Conservation (phyloP, 2,888 invertebrate genomes). For the Melolontha melolontha region DNA sequence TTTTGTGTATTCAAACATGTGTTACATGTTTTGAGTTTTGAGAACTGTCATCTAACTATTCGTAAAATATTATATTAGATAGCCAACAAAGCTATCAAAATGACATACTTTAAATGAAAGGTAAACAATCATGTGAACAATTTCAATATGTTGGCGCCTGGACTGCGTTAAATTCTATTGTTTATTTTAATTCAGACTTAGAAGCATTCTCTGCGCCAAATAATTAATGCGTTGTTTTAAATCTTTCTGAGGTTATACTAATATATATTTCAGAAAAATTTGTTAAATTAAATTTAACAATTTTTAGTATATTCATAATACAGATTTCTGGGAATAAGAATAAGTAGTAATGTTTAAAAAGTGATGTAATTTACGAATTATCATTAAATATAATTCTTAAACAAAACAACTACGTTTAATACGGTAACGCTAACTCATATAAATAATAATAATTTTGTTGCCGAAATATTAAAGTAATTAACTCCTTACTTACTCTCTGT, state of each 20-base stretch:
- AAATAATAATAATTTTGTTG: too few species aligned
- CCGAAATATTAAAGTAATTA: too few species aligned
- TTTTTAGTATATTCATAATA: background rate
- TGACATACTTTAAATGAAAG: constrained; percentile 21
- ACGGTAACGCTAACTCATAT: too few species aligned
- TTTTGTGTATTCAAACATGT: too few species aligned
- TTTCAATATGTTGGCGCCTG: constrained; percentile 26
- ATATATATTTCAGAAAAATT: constrained; percentile 25
- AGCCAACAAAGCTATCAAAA: constrained; percentile 17
- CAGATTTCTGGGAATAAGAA: background rate
- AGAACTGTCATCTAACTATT: too few species aligned
- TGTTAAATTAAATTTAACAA: background rate
- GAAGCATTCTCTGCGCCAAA: constrained; percentile 10
- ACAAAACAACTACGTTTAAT: too few species aligned
- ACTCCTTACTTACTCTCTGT: too few species aligned
- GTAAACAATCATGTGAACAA: constrained; percentile 28
- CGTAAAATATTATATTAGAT: background rate
- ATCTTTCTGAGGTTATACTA: constrained; percentile 21
- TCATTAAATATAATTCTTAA: too few species aligned
- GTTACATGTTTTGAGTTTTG: too few species aligned
- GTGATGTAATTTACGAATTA: too few species aligned
- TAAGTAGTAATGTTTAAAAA: background rate
- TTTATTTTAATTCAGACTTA: constrained; percentile 29
- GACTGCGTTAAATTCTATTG: constrained; percentile 35
- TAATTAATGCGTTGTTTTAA: constrained; percentile 22